Evolutionary conservation across 2,113 vertebrate genomes (phyloP).

Genomic region (Phyllopteryx taeniolatus): DNA sequence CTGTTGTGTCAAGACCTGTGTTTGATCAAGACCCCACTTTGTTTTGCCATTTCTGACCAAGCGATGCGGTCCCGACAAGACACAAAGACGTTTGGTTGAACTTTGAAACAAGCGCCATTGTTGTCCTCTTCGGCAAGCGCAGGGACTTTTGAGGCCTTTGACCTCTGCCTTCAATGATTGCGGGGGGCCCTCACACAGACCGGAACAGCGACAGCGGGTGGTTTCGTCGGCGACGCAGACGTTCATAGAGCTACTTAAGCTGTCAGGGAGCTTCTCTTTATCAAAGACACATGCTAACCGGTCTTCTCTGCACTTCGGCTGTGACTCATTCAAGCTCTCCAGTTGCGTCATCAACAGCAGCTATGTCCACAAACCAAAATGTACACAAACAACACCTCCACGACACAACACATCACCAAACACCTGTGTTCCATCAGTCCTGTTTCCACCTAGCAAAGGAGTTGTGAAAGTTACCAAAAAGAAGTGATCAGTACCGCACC

Average conservation of each 20-base stretch:
- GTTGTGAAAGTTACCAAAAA: background rate
- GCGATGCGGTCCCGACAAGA: background rate
- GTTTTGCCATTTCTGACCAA: conserved; percentile 6
- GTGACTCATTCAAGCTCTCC: conserved; percentile 41
- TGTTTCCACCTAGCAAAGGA: background rate
- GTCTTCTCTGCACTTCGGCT: conserved; percentile 25
- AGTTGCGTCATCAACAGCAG: conserved; percentile 28
- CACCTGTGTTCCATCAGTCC: background rate
- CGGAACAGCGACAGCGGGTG: conserved; percentile 45
- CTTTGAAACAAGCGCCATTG: background rate
- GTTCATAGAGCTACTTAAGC: conserved; percentile 34
- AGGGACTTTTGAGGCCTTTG: conserved; percentile 34
- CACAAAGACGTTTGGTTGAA: background rate
- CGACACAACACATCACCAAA: conserved; percentile 1
- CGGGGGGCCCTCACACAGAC: conserved; percentile 6
- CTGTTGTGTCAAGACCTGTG: background rate
- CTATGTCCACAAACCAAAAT: conserved; percentile 19
- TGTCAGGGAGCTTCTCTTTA: background rate
- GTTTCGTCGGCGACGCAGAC: conserved; percentile 52
- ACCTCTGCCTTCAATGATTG: conserved; percentile 43
- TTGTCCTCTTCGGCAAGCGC: background rate
- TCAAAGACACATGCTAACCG: conserved; percentile 16
- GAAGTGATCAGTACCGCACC: background rate
- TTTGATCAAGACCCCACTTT: conserved; percentile 10
- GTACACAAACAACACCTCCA: conserved; percentile 46